Evolutionary conservation across 2,113 vertebrate genomes (phyloP).

Genomic region (Epinephelus moara): DNA sequence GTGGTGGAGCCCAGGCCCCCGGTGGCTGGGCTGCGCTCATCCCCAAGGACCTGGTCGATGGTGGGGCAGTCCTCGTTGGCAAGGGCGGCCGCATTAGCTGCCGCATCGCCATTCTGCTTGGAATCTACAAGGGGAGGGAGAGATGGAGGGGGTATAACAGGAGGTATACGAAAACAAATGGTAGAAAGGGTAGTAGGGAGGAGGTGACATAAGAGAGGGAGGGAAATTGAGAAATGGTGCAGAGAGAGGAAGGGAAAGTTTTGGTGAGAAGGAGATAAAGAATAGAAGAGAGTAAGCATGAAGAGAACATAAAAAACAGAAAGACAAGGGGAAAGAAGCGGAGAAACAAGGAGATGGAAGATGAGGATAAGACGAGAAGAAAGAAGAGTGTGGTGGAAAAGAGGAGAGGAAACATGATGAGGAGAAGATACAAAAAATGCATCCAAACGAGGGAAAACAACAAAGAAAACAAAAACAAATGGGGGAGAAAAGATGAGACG

Average conservation of each 20-base stretch:
- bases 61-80: constrained; percentile 99
- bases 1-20: constrained; percentile 78
- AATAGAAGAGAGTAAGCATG: not conserved
- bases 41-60: constrained; percentile 98
- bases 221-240: not conserved
- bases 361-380: not conserved
- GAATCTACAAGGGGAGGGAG: constrained; percentile 85
- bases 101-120: constrained; percentile 98
- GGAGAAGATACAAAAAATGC: too few species aligned
- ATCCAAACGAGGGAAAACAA: too few species aligned
- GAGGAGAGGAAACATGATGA: not conserved
- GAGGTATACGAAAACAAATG: not conserved
- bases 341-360: too few species aligned
- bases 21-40: constrained; percentile 92
- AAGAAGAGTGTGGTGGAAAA: too few species aligned
- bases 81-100: constrained; percentile 96
- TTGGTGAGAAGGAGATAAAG: not conserved
- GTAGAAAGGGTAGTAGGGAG: not conserved
- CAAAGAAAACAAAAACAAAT: too few species aligned
- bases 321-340: not conserved
- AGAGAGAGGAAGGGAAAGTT: not conserved
- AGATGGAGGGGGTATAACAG: too few species aligned
- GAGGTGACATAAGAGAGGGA: not conserved
- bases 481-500: too few species aligned
- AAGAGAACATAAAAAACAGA: too few species aligned